Percentiles rank a stretch among this genome's conserved stretches.
Evolutionary conservation across 1,140 invertebrate species (phyloP).

Genomic region (Antheraea mylitta): DNA sequence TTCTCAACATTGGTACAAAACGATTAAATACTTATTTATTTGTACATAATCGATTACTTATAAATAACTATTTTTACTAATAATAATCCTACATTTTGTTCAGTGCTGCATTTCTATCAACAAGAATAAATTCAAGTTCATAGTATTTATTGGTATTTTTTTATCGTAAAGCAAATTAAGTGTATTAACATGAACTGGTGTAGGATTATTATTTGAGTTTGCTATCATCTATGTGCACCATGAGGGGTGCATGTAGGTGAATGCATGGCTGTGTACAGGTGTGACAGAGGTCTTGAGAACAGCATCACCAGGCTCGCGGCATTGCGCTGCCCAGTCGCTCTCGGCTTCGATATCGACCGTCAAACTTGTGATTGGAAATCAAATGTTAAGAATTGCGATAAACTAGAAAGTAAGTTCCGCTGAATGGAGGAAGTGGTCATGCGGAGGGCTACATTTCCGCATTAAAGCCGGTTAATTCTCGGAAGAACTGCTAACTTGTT

Average conservation of each 20-base stretch:
- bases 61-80: neutral
- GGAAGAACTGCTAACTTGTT: constrained; percentile 29
- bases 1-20: too few species aligned
- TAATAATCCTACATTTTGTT: neutral
- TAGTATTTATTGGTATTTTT: too few species aligned
- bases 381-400: constrained; percentile 96
- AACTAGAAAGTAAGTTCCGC: constrained; percentile 92
- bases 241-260: constrained; percentile 29
- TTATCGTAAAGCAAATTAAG: too few species aligned
- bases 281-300: constrained; percentile 92
- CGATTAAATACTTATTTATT: too few species aligned
- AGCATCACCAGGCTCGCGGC: constrained; percentile 91
- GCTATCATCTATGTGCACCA: neutral
- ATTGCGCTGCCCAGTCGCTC: constrained; percentile 92
- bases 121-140: too few species aligned
- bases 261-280: constrained; percentile 83
- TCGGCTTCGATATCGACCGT: constrained; percentile 96
- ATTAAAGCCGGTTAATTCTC: constrained; percentile 25
- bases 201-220: neutral
- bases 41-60: too few species aligned
- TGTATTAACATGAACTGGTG: too few species aligned
- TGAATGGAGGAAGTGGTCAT: constrained; percentile 58
- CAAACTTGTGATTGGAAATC: constrained; percentile 98
- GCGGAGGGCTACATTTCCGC: constrained; percentile 63
- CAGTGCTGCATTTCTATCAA: neutral